phyloP scores from a whole-genome alignment of 1,140 invertebrate genomes.

The Antheraea mylitta region DNA sequence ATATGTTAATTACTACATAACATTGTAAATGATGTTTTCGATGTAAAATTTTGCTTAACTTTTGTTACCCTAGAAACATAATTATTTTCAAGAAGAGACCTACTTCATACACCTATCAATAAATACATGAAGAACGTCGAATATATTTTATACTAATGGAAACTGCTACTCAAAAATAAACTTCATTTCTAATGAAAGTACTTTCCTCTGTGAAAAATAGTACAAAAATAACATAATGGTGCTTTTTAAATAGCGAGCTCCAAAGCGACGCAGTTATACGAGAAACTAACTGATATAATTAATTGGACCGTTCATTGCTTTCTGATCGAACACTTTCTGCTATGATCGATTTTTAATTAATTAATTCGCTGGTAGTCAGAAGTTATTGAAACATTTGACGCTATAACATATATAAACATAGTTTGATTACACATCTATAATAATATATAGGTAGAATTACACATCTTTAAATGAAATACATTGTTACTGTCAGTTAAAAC shows the following conservation, averaged over 20 bases:
- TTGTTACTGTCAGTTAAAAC: background rate
- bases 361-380: background rate
- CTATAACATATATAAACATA: background rate
- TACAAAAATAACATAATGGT: background rate
- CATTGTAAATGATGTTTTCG: too few relatives aligned
- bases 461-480: background rate
- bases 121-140: background rate
- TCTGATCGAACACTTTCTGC: background rate
- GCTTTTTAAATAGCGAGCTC: background rate
- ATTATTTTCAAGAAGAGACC: too few relatives aligned
- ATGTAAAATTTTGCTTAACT: too few relatives aligned
- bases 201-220: background rate
- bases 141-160: background rate
- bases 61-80: too few relatives aligned
- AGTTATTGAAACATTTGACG: background rate
- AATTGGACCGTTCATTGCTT: background rate
- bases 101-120: too few relatives aligned
- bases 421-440: background rate
- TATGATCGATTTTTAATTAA: constrained; percentile 1
- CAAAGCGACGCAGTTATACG: background rate
- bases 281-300: constrained; percentile 2
- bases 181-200: background rate
- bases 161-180: background rate
- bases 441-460: background rate
- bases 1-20: too few relatives aligned